Evolutionary conservation across 2,113 vertebrate genomes (phyloP), one percentile per base, ranked within the genome.

Genomic region (Tonatia bakeri): DNA sequence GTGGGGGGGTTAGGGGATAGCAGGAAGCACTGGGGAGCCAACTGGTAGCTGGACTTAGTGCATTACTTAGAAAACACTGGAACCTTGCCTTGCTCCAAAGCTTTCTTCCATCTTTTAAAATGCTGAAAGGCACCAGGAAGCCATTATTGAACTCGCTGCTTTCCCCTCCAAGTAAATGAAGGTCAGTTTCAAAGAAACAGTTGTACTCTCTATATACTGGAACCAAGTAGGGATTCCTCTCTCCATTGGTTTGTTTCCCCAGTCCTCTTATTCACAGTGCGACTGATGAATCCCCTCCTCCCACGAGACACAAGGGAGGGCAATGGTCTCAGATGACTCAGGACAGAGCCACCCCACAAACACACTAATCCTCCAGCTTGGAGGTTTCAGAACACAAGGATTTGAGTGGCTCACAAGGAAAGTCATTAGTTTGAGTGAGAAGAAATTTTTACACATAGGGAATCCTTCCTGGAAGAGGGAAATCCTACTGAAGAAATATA

Each of bases 51-150:
- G 91, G 96, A 93, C 88, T 97, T 91, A 95, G 91, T 94, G 94
- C 92, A 73, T 95, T 96, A 95, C 75, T 97, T 98, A 97, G 94
- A 91, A 98, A 97, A 69, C 97, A 84, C 96, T 98, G 97, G 94
- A 98, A 97, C 28, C 94, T 98, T 97, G 89, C 10, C 87, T 97
- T 33, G 56, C 91, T 98, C 94, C 81, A 96, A 95, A 97, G 95
- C 93, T 97, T 97, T 87, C 72, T 94, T 98, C 96, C 22, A 67
- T 97, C 97, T 97, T 95, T 97, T 95, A 97, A 97, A 96, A 84
- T 96, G 85, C 97, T 98, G 93, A 98, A 87, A 97, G 96, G 92
- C 95, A 97, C 90, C 87, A 95, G 96, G 87, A 96, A 94, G 79
- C 56, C 91, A 94, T 97, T 98, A 96, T 97, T 96, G 90, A 97